Conservation (phyloP, 2,797 vertebrate genomes). For the Enoplosus armatus region DNA sequence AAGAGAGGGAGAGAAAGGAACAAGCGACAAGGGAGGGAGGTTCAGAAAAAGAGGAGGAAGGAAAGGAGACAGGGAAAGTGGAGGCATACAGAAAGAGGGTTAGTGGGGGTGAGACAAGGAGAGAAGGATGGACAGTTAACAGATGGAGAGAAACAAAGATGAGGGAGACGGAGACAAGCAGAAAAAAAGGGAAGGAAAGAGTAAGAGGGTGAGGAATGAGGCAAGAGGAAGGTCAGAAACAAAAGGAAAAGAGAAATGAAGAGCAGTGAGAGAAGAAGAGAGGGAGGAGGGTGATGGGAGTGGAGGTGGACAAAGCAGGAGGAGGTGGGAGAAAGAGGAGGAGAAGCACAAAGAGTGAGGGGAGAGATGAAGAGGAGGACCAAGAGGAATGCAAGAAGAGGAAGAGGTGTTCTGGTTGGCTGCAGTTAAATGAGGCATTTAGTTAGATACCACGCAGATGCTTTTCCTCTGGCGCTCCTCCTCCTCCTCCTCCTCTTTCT, state of each 20-base stretch:
- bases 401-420: constrained; percentile 56
- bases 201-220: not conserved
- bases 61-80: not conserved
- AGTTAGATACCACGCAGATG: constrained; percentile 46
- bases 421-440: constrained; percentile 66
- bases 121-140: not conserved
- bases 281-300: not conserved
- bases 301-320: not conserved
- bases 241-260: not conserved
- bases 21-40: not conserved
- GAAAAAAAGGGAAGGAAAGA: not conserved
- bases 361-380: not conserved
- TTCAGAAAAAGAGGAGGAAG: not conserved
- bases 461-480: constrained; percentile 47
- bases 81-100: not conserved
- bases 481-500: not conserved
- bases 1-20: not conserved
- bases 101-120: not conserved
- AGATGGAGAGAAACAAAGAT: not conserved
- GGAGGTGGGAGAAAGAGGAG: not conserved
- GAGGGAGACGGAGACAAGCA: not conserved
- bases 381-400: constrained; percentile 28
- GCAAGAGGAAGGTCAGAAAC: not conserved
- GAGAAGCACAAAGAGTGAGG: no score
- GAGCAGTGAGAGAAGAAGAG: not conserved